A percentile compares a stretch with the other conserved stretches of the same genome.
These are phyloP conservation scores for Epistrophella euchroma DNA, from an alignment of 2,888 invertebrate genomes.

Conservation along the genomic window DNA sequence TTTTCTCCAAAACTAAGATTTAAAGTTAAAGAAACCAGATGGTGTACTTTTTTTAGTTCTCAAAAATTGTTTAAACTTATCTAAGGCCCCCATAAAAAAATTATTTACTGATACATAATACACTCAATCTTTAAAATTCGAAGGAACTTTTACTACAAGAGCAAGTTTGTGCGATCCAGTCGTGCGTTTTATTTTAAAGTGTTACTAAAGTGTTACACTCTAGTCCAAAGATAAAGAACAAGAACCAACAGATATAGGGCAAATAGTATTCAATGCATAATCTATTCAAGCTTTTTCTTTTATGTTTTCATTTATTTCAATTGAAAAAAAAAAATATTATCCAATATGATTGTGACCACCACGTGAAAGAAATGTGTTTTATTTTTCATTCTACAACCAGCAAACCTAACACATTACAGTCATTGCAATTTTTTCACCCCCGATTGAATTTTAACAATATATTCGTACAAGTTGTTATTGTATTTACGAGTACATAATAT, in stretches of 20 bases:
- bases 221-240: background rate
- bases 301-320: constrained; percentile 24
- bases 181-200: too few species aligned
- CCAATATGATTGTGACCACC: constrained; percentile 9
- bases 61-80: too few species aligned
- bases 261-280: constrained; percentile 1
- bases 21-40: too few species aligned
- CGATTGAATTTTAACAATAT: constrained; percentile 14
- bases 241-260: background rate
- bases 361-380: constrained; percentile 38
- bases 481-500: background rate
- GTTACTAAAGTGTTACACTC: background rate
- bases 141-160: too few species aligned
- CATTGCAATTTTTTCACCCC: constrained; percentile 20
- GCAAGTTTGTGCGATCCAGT: too few species aligned
- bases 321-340: constrained; percentile 31
- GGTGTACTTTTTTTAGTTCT: too few species aligned
- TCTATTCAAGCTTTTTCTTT: background rate
- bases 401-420: constrained; percentile 3
- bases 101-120: too few species aligned
- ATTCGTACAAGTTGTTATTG: background rate
- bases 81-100: too few species aligned
- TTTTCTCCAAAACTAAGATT: too few species aligned
- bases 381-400: background rate
- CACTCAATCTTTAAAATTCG: too few species aligned